phyloP scores from a whole-genome alignment of 2,888 invertebrate genomes.

The Balanococcus diminutus region DNA sequence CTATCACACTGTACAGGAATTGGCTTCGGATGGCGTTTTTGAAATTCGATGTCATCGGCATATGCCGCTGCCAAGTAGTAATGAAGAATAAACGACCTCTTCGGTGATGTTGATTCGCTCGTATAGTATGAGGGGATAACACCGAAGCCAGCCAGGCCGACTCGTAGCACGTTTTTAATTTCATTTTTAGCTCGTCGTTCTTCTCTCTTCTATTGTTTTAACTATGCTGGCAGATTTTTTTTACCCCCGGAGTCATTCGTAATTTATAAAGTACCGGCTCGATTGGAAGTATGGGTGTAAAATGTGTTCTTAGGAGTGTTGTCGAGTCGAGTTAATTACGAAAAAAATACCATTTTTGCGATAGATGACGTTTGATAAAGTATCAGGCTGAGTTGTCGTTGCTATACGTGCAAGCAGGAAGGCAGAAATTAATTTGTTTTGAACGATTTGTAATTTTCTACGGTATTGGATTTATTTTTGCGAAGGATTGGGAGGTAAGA shows the following conservation, averaged over 20 bases:
- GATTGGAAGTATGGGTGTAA: not conserved
- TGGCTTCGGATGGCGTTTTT: not conserved
- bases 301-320: not conserved
- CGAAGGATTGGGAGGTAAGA: no score
- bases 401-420: not conserved
- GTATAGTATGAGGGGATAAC: not conserved
- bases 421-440: not conserved
- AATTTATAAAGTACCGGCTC: conserved; percentile 8
- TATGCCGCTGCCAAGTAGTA: conserved; percentile 4
- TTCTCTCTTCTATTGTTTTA: not conserved
- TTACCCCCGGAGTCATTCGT: not conserved
- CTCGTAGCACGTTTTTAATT: conserved; percentile 14
- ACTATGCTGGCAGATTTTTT: not conserved
- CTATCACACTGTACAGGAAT: not conserved
- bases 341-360: not conserved
- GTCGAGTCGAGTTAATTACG: not conserved
- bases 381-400: no score
- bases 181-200: conserved; percentile 19
- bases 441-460: no score
- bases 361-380: not conserved
- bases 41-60: conserved; percentile 32
- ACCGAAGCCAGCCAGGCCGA: not conserved
- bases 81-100: conserved; percentile 9
- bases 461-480: no score
- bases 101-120: conserved; percentile 2